A percentile compares a stretch with the other conserved stretches of the same genome.
phyloP scores from a whole-genome alignment of 2,113 vertebrate genomes.

The Pachyramphus minor region DNA sequence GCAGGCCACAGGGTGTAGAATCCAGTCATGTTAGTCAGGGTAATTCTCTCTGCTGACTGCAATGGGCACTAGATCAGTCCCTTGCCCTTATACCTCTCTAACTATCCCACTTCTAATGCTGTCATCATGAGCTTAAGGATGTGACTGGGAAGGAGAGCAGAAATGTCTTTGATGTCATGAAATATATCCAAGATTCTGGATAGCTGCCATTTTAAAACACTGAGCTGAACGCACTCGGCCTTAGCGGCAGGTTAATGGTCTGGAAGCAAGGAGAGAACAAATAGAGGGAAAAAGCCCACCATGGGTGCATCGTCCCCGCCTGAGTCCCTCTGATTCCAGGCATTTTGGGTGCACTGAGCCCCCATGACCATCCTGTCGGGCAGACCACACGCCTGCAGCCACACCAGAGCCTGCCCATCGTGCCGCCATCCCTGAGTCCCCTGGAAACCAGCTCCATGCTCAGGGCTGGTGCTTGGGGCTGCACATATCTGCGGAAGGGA shows the following conservation, averaged over 20 bases:
- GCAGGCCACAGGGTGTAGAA: not conserved
- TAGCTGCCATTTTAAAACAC: conserved; percentile 15
- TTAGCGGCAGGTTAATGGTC: not conserved
- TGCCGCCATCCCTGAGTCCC: rapidly evolving
- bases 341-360: not conserved
- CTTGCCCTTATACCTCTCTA: not conserved
- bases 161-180: conserved; percentile 4
- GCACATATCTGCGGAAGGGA: not conserved
- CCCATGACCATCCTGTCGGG: not conserved
- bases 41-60: not conserved
- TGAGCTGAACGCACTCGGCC: not conserved
- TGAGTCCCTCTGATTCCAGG: not conserved
- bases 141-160: not conserved
- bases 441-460: not conserved
- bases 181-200: not conserved
- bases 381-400: not conserved
- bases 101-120: not conserved
- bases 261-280: not conserved
- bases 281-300: not conserved
- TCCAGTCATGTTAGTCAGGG: not conserved
- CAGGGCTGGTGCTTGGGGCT: not conserved
- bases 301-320: not conserved
- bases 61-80: not conserved
- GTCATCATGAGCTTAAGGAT: conserved; percentile 35
- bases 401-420: rapidly evolving